Conservation (phyloP, 2,888 invertebrate species). For the Frankliniella fusca region DNA sequence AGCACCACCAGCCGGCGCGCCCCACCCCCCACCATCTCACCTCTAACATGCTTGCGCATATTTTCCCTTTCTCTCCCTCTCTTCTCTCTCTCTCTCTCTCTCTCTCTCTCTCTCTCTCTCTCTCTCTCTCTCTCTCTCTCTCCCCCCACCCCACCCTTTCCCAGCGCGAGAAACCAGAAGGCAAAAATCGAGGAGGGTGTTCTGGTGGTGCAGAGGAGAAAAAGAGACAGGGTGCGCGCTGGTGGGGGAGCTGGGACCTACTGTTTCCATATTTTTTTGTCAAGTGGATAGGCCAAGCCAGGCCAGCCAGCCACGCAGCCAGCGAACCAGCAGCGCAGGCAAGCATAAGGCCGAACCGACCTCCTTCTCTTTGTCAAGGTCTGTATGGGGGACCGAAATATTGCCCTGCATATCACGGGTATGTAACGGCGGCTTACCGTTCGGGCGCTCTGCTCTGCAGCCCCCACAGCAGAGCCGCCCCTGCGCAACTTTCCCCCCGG, state of each 20-base stretch:
- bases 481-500: too few relatives aligned
- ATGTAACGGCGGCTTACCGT: not conserved
- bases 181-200: not conserved
- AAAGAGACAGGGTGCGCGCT: not conserved
- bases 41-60: slow-evolving; percentile 1
- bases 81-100: too few relatives aligned
- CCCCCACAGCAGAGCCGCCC: not conserved
- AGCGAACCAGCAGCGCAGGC: not conserved
- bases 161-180: not conserved
- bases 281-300: not conserved
- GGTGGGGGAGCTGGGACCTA: not conserved
- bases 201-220: not conserved
- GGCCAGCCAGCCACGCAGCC: not conserved
- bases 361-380: not conserved
- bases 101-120: too few relatives aligned
- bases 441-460: not conserved
- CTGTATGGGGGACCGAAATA: slow-evolving; percentile 4
- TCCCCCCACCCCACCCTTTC: too few relatives aligned
- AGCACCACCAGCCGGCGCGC: not conserved
- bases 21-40: not conserved
- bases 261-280: not conserved
- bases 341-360: not conserved
- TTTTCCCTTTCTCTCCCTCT: not conserved
- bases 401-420: not conserved
- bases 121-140: too few relatives aligned